Percentiles rank a stretch among this genome's conserved stretches.
Evolutionary conservation across 2,888 invertebrate species (phyloP).

Genomic region (Netelia melanura): DNA sequence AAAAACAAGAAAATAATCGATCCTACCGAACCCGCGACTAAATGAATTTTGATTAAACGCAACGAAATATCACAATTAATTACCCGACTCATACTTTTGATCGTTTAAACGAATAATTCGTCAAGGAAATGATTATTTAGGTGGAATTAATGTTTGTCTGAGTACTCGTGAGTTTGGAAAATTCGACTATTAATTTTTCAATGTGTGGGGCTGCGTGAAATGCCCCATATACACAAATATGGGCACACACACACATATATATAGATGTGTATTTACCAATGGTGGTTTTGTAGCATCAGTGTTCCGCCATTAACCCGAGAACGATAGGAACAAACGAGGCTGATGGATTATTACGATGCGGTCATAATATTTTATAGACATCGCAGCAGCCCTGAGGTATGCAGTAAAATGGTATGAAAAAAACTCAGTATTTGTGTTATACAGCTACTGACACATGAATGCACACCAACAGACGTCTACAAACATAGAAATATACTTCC

Average conservation of each 20-base stretch:
- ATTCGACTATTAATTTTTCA: too few species aligned
- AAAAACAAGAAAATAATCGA: too few species aligned
- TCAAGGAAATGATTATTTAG: too few species aligned
- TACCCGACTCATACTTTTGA: too few species aligned
- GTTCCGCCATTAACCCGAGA: constrained; percentile 51
- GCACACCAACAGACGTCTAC: neutral
- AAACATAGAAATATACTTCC: neutral
- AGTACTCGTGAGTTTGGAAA: too few species aligned
- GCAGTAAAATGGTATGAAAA: neutral
- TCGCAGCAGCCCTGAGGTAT: neutral
- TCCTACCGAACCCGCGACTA: too few species aligned
- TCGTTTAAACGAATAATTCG: too few species aligned
- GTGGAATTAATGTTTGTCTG: too few species aligned
- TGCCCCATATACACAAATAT: too few species aligned
- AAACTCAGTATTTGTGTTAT: neutral
- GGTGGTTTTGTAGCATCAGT: constrained; percentile 28
- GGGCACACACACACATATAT: neutral
- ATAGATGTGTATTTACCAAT: neutral
- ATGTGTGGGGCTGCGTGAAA: too few species aligned
- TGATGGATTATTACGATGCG: constrained; percentile 25
- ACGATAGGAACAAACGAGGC: constrained; percentile 14
- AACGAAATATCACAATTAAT: too few species aligned
- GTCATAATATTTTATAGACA: constrained; percentile 7
- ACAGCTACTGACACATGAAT: neutral
- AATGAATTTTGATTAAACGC: too few species aligned